Evolutionary conservation across 2,888 invertebrate species (phyloP).

Genomic region (Aleiodes alternator): DNA sequence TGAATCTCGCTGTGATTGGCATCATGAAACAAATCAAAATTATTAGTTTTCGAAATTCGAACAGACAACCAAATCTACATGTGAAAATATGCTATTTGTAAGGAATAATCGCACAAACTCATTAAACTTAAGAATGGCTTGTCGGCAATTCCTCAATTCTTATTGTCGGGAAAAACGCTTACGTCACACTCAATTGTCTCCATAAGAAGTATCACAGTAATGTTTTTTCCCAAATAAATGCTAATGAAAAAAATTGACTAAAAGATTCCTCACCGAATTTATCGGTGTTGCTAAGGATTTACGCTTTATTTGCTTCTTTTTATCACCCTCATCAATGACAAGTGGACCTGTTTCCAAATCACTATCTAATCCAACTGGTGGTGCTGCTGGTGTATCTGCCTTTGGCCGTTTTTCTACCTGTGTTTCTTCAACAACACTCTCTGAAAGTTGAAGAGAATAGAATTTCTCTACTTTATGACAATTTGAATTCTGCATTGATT

Average conservation of each 20-base stretch:
- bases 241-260: neutral
- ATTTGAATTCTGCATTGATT: too few relatives aligned
- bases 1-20: conserved; percentile 56
- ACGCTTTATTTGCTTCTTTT: conserved; percentile 70
- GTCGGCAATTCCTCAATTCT: conserved; percentile 75
- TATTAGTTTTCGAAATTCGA: neutral
- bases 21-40: too few relatives aligned
- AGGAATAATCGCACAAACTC: conserved; percentile 77
- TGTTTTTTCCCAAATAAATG: conserved; percentile 37
- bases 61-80: neutral
- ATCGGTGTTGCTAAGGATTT: conserved; percentile 62
- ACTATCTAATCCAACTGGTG: conserved; percentile 58
- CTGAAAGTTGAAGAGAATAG: conserved; percentile 8
- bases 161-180: conserved; percentile 64
- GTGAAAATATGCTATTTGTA: conserved; percentile 64
- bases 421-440: conserved; percentile 54
- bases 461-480: neutral
- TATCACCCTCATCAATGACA: conserved; percentile 72
- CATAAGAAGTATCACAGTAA: conserved; percentile 38
- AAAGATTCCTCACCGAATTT: conserved; percentile 63
- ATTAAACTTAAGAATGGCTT: conserved; percentile 73
- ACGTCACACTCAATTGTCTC: conserved; percentile 6
- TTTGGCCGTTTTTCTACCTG: conserved; percentile 54
- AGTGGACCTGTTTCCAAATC: conserved; percentile 70
- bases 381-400: conserved; percentile 55